Percentiles rank a stretch among this genome's conserved stretches.
Conservation (phyloP, 2,797 vertebrate genomes). For the Apodemus agrarius region DNA sequence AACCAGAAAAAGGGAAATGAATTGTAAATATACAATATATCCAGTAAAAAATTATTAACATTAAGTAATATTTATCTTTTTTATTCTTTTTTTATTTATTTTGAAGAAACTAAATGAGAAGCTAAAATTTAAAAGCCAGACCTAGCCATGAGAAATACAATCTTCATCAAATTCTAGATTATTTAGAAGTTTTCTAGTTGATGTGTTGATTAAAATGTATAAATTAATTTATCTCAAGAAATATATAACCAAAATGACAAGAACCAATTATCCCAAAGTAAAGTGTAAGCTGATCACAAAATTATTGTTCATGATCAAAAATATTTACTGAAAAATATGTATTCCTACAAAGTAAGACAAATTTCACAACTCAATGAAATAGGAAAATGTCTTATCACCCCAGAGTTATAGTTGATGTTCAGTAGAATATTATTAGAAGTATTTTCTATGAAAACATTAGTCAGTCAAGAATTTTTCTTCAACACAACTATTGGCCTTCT, state of each 20-base stretch:
- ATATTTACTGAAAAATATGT: neutral
- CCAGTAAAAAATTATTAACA: neutral
- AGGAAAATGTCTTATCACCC: neutral
- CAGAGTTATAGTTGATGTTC: neutral
- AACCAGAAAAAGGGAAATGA: too few relatives aligned
- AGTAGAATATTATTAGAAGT: conserved; percentile 32
- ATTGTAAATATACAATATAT: too few relatives aligned
- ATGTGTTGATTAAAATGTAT: neutral
- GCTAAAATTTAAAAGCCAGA: neutral
- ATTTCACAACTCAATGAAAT: neutral
- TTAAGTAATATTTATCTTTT: neutral
- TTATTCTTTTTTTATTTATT: conserved; percentile 18
- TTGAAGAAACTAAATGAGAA: neutral
- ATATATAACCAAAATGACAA: conserved; percentile 29
- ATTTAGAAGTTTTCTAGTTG: neutral
- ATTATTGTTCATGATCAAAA: conserved; percentile 10
- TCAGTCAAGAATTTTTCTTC: neutral
- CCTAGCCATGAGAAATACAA: neutral
- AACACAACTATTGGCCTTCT: neutral
- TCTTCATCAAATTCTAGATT: conserved; percentile 1
- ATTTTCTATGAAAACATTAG: neutral
- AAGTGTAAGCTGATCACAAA: conserved; percentile 29
- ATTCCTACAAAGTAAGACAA: neutral
- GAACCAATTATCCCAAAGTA: conserved; percentile 32
- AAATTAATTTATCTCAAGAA: conserved; percentile 29